Evolutionary conservation across 2,888 invertebrate species (phyloP).

Genomic region (Gryllus longicercus): DNA sequence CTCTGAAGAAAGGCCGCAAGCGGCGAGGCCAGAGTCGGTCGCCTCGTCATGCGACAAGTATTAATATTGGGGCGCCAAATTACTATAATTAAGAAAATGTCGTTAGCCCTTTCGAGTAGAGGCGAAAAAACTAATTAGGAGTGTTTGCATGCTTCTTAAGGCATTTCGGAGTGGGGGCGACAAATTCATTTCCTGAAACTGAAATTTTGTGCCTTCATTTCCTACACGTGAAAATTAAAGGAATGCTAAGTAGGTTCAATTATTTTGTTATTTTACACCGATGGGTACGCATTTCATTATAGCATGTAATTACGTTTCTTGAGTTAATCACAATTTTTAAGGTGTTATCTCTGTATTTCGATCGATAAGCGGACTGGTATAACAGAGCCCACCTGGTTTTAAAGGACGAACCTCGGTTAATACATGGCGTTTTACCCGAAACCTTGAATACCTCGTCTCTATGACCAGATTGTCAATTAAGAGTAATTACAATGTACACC

Average conservation of each 20-base stretch:
- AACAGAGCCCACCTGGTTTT: not conserved
- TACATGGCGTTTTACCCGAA: not conserved
- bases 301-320: not conserved
- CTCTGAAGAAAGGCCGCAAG: not conserved
- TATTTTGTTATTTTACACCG: conserved; percentile 17
- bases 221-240: conserved; percentile 2
- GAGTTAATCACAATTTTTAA: conserved; percentile 6
- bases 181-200: conserved; percentile 7
- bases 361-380: not conserved
- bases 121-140: not conserved
- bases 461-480: not conserved
- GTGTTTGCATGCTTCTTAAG: not conserved
- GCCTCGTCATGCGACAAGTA: conserved; percentile 2
- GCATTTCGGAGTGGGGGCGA: not conserved
- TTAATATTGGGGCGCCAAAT: not conserved
- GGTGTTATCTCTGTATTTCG: not conserved
- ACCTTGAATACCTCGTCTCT: not conserved
- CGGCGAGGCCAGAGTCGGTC: not conserved
- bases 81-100: conserved; percentile 7
- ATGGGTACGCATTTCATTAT: conserved; percentile 2
- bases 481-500: not conserved
- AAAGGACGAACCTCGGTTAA: not conserved
- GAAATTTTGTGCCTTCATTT: not conserved
- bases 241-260: conserved; percentile 9
- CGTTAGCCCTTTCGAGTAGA: not conserved